Evolutionary conservation across 2,113 vertebrate genomes (phyloP).

Genomic region (Rhineura floridana): DNA sequence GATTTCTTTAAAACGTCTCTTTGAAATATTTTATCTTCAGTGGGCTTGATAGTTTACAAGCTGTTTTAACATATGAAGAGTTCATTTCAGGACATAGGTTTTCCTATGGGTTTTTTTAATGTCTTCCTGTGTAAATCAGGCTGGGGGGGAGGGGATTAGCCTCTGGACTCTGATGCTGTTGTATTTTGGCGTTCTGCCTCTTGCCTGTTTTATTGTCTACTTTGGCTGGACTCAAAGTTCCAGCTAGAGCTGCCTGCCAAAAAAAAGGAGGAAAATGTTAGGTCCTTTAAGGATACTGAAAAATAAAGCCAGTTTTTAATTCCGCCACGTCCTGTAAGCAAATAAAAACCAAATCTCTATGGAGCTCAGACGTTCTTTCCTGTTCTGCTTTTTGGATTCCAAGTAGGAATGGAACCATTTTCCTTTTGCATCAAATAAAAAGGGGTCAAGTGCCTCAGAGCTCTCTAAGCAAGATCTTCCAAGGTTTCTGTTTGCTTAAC

Average conservation of each 20-base stretch:
- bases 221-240: slow-evolving; percentile 42
- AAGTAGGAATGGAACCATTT: slow-evolving; percentile 1
- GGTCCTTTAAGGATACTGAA: slow-evolving; percentile 40
- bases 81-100: slow-evolving; percentile 29
- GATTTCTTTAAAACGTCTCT: slow-evolving; percentile 3
- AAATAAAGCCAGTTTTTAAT: slow-evolving; percentile 39
- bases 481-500: background rate
- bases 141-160: background rate
- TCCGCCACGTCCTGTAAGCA: slow-evolving; percentile 39
- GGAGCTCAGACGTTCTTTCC: slow-evolving; percentile 23
- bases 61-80: slow-evolving; percentile 26
- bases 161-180: slow-evolving; percentile 10
- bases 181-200: slow-evolving; percentile 32
- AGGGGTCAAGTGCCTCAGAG: background rate
- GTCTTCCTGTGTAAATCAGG: slow-evolving; percentile 34
- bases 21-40: slow-evolving; percentile 13
- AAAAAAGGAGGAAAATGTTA: slow-evolving; percentile 23
- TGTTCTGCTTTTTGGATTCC: background rate
- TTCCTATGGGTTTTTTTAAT: slow-evolving; percentile 3
- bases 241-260: slow-evolving; percentile 22
- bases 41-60: background rate
- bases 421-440: slow-evolving; percentile 1
- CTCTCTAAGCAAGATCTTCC: background rate
- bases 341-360: slow-evolving; percentile 26
- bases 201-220: slow-evolving; percentile 44